phyloP scores from a whole-genome alignment of 1,140 invertebrate genomes.

The Heterodera schachtii region DNA sequence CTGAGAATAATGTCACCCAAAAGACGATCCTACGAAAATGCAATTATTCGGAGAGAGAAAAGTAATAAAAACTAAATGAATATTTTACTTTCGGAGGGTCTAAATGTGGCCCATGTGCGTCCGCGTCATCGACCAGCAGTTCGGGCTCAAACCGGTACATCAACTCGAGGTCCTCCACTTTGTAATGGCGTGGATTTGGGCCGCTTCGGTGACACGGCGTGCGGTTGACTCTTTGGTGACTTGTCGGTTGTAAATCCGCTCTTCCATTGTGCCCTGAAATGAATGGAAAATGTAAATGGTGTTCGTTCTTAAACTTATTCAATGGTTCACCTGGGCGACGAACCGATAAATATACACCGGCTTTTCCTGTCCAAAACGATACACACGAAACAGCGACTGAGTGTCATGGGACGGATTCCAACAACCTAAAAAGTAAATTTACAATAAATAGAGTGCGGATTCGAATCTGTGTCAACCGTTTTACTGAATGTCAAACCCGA shows the following conservation, averaged over 20 bases:
- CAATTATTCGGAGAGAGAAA: constrained; percentile 2
- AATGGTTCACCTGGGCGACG: constrained; percentile 75
- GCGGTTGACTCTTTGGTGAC: constrained; percentile 91
- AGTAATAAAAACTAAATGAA: constrained; percentile 26
- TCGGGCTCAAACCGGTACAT: constrained; percentile 82
- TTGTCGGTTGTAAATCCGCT: constrained; percentile 94
- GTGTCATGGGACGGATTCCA: constrained; percentile 75
- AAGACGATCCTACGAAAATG: constrained; percentile 49
- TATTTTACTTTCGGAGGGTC: constrained; percentile 36
- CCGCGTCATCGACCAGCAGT: constrained; percentile 18
- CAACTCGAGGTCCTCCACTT: constrained; percentile 81
- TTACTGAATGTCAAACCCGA: too few species aligned
- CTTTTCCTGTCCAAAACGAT: constrained; percentile 79
- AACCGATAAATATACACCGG: constrained; percentile 92
- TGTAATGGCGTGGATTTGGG: constrained; percentile 93
- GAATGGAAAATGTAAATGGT: constrained; percentile 73
- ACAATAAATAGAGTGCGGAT: constrained; percentile 67
- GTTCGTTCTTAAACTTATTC: constrained; percentile 71
- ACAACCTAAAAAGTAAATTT: constrained; percentile 23
- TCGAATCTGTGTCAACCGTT: constrained; percentile 79
- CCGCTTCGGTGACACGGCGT: constrained; percentile 91
- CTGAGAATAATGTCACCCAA: constrained; percentile 54
- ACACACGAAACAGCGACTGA: constrained; percentile 96
- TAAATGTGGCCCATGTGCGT: constrained; percentile 30
- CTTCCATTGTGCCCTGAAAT: constrained; percentile 86